Percentiles rank a stretch among this genome's conserved stretches.
Conservation (phyloP, 2,888 invertebrate species). For the Seira sanloemensis region DNA sequence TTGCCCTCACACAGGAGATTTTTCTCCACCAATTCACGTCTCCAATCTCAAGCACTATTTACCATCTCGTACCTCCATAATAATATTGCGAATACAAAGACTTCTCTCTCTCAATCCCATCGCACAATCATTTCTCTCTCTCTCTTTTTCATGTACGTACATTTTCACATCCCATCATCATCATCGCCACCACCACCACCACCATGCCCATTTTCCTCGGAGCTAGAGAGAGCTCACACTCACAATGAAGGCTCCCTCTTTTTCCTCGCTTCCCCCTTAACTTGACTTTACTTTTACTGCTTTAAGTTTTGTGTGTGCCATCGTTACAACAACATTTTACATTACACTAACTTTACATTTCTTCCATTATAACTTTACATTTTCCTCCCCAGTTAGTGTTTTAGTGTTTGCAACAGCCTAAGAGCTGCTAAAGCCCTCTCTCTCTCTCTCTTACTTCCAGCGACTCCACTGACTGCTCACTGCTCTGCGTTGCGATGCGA, state of each 20-base stretch:
- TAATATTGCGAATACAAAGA: conserved; percentile 4
- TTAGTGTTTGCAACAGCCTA: no score
- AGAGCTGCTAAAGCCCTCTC: no score
- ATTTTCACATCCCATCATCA: not conserved
- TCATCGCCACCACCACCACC: conserved; percentile 7
- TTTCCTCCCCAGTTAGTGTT: no score
- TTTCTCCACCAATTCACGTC: no score
- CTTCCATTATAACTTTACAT: no score
- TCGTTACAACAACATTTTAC: no score
- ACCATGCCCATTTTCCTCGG: not conserved
- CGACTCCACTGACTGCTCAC: not conserved
- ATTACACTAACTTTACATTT: no score
- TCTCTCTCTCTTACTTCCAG: conserved; percentile 20
- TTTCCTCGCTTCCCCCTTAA: not conserved
- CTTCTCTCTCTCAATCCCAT: no score
- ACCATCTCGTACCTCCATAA: not conserved
- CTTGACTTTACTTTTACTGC: conserved; percentile 14
- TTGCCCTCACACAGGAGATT: no score
- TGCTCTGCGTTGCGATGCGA: no score
- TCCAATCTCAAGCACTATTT: no score
- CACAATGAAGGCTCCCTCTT: not conserved
- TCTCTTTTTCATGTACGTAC: conserved; percentile 4
- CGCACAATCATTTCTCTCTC: no score
- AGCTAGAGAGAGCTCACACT: not conserved
- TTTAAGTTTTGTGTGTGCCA: conserved; percentile 12